These are phyloP conservation scores for Hermodice carunculata DNA, from an alignment of 2,888 invertebrate species.

Conservation along the genomic window DNA sequence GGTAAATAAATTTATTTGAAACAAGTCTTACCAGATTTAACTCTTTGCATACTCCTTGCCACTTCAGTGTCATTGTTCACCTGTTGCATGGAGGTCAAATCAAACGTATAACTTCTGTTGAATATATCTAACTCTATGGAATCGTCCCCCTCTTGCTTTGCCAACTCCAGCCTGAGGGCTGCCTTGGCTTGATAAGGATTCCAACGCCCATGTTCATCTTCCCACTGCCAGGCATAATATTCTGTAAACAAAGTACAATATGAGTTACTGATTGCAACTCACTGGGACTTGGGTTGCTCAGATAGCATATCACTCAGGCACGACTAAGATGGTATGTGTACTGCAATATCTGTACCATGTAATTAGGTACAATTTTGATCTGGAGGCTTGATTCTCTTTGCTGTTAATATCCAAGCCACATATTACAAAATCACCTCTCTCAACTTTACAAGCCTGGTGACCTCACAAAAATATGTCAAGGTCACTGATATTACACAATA, in stretches of 20 bases:
- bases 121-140: constrained; percentile 24
- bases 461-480: no score
- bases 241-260: constrained; percentile 44
- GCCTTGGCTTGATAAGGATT: constrained; percentile 47
- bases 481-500: no score
- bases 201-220: constrained; percentile 56
- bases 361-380: no score
- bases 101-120: constrained; percentile 47
- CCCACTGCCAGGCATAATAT: constrained; percentile 61
- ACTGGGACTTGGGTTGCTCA: neutral
- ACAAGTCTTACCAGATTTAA: constrained; percentile 54
- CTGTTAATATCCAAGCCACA: no score
- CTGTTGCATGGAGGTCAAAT: constrained; percentile 54
- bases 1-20: no score
- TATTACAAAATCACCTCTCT: no score
- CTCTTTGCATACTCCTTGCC: constrained; percentile 45
- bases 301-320: neutral
- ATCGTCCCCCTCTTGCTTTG: constrained; percentile 32
- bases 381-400: no score
- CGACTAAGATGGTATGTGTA: no score
- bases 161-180: constrained; percentile 48
- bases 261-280: neutral
- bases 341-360: no score
- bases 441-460: no score
- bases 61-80: constrained; percentile 53